Conservation (phyloP, 2,888 invertebrate species). For the Brachycybe producta region DNA sequence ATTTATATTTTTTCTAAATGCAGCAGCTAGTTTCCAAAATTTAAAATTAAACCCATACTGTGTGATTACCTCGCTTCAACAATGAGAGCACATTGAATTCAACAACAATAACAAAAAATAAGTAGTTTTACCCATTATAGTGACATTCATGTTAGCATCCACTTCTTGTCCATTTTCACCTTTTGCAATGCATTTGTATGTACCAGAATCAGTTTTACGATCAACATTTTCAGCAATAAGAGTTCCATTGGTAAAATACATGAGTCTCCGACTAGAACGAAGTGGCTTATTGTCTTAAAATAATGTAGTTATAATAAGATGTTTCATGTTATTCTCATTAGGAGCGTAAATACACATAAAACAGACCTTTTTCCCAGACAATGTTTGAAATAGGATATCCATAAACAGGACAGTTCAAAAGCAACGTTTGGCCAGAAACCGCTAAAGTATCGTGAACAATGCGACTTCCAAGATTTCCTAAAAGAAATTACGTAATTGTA, state of each 20-base stretch:
- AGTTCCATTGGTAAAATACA: slow-evolving; percentile 27
- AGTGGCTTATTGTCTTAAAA: slow-evolving; percentile 25
- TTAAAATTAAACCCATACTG: no score
- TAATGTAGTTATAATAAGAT: no score
- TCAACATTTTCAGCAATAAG: slow-evolving; percentile 31
- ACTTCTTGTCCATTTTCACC: slow-evolving; percentile 27
- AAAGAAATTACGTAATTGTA: no score
- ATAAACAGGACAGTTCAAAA: slow-evolving; percentile 12
- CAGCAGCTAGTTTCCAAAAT: no score
- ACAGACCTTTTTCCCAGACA: slow-evolving; percentile 8
- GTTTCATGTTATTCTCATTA: no score
- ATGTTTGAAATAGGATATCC: slow-evolving; percentile 9
- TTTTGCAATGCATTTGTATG: slow-evolving; percentile 31
- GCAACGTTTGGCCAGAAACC: not conserved
- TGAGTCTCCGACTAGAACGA: slow-evolving; percentile 31
- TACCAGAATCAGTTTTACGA: slow-evolving; percentile 30
- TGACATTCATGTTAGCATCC: slow-evolving; percentile 3
- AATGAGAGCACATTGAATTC: no score
- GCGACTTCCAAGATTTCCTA: slow-evolving; percentile 3
- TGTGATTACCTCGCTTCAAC: no score
- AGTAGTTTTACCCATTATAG: slow-evolving; percentile 13
- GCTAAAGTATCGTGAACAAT: not conserved
- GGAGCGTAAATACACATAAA: no score
- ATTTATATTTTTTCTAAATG: no score
- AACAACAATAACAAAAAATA: no score